phyloP scores from a whole-genome alignment of 1,140 invertebrate genomes.

The Bombus difficillimus region DNA sequence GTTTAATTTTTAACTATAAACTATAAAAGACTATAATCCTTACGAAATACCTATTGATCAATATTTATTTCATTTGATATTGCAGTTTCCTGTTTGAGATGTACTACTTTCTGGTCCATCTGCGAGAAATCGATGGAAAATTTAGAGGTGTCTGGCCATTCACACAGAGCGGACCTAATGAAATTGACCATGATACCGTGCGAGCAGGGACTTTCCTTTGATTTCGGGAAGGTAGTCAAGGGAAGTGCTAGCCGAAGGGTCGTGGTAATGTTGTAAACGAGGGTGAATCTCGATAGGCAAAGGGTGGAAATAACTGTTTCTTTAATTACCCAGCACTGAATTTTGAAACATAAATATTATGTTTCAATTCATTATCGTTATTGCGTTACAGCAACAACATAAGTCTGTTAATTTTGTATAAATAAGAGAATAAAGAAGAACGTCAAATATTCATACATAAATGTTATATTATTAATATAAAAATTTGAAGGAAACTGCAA shows the following conservation, averaged over 20 bases:
- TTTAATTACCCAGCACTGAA: slow-evolving; percentile 51
- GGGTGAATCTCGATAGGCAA: slow-evolving; percentile 58
- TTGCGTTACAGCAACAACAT: no score
- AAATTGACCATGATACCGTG: slow-evolving; percentile 67
- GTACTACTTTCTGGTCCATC: slow-evolving; percentile 24
- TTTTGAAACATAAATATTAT: slow-evolving; percentile 30
- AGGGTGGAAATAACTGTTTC: slow-evolving; percentile 52
- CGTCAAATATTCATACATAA: no score
- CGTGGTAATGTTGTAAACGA: slow-evolving; percentile 61
- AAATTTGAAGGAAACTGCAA: no score
- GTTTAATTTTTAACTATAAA: no score
- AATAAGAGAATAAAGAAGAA: no score
- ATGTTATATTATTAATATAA: no score
- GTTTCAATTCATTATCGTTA: background rate
- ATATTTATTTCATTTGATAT: background rate
- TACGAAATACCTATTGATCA: no score
- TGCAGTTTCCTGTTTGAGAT: background rate
- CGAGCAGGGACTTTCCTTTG: slow-evolving; percentile 61
- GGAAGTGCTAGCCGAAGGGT: slow-evolving; percentile 61
- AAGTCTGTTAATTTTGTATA: no score
- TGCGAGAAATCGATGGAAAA: slow-evolving; percentile 60
- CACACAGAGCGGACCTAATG: slow-evolving; percentile 58
- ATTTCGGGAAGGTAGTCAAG: slow-evolving; percentile 57
- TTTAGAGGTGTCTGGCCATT: slow-evolving; percentile 63
- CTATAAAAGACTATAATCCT: no score